Evolutionary conservation across 1,140 invertebrate species (phyloP), one percentile per base, ranked within the genome.

Genomic region (Penaeus indicus): DNA sequence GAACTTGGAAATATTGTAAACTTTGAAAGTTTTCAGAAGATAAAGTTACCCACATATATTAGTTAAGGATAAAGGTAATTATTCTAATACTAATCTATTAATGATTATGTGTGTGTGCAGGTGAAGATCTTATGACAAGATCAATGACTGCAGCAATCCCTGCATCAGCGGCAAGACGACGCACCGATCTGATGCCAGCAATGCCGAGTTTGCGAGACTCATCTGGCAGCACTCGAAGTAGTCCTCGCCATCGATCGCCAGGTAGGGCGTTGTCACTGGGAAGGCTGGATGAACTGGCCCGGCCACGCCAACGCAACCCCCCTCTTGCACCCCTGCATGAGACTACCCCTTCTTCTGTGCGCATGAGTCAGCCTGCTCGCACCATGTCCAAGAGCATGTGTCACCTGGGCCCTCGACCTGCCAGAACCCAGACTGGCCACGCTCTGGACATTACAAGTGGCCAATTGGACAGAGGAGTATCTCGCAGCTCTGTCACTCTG

Each of bases 251-350:
- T 85, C 78, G 91, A 64, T 91, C 92, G 83, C 92, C 92, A 93
- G 93, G 93, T 93, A 97, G 97, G 95, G 96, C 97, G 91, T 96
- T 96, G 94, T 97, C 97, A 92, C 97, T 97, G 96, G 96, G 96
- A 91, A 95, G 97, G 92, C 94, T 98, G 94, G 97, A 97, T 94
- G 95, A 96, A 92, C 94, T 97, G 93, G 94, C 96, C 91, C 95
- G 95, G 93, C 96, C 96, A 85, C 94, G 96, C 93, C 92, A 94
- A 91, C 91, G 91, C 86, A 89, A 80, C 84, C 86, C 86, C 84
- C 89, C 89, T 84, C 83, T 92, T 89, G 87, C 84, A 88, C 91
- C 91, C 85, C 84, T 91, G 91, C 90, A 91, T 89, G 91, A 91
- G 89, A 82, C 86, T 75, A 90, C 92, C 86, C 91, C 92, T n/a